Base-by-base conservation (phyloP, 1,140 invertebrate species). In the Orius laevigatus region DNA sequence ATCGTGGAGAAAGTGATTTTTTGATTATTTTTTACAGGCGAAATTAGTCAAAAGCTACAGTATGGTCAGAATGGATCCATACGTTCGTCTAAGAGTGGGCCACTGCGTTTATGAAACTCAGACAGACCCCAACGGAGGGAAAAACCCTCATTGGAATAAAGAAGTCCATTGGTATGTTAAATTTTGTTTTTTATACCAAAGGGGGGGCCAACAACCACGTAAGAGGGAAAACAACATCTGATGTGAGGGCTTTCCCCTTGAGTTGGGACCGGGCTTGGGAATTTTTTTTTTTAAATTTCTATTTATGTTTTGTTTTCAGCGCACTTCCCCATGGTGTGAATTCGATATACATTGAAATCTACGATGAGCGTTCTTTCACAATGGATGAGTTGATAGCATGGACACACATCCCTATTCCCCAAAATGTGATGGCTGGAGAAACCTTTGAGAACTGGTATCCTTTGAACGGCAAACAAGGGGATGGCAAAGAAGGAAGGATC, bases 11-110 rank as follows among this genome's bases (percentile, higher is more conserved):
- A 34, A 8, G 33, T 8, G n/a, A n/a, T 16, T 12, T 5, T 42
- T 42, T 4, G 11, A 6, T 40, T 51, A 9, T 44, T 45, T 43
- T 49, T 63, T 64, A 38, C 56, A 84, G 74, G 83, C 91, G 6
- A 92, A 89, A 67, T 68, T 98, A 46, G 79, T 81, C 1, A 95
- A 96, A 68, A 97, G 96, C 66, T 98, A 97, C 77, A 92, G 93
- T 32, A 70, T 97, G 54, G 87, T 88, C 2, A 73, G 86, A 53
- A 97, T 96, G 92, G 91, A 96, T 68, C 91, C 91, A 0, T 96
- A 96, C 65, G 87, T 87, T n/a, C 71, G 91, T 56, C 62, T 96
- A 40, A 72, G 89, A 56, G 75, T 97, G 33, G 93, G 91, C 1
- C 89, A 95, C 63, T 79, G 79, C 53, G 80, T 94, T 34, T 94